Evolutionary conservation across 2,797 vertebrate genomes (phyloP).

Genomic region (Sebastes iracundus): DNA sequence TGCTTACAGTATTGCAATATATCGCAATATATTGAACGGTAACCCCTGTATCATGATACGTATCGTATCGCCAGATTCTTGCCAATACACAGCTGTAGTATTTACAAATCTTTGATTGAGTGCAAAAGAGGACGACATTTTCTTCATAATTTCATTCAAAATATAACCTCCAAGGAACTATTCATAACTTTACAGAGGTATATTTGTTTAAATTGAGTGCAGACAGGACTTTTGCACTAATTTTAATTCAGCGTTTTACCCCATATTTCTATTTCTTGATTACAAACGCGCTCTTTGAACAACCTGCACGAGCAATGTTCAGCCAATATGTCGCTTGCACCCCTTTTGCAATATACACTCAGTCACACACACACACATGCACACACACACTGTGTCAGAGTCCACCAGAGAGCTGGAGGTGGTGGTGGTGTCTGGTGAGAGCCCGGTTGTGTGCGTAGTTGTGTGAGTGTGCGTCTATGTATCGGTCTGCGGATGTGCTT

Average conservation of each 20-base stretch:
- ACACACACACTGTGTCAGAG: constrained; percentile 35
- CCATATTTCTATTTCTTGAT: background rate
- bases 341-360: background rate
- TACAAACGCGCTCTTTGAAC: background rate
- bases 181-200: background rate
- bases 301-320: background rate
- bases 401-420: constrained; percentile 62
- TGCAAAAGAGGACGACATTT: background rate
- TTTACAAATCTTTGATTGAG: background rate
- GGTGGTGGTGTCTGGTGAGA: constrained; percentile 44
- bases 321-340: background rate
- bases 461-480: background rate
- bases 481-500: background rate
- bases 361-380: background rate
- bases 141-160: background rate
- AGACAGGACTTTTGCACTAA: rapidly evolving
- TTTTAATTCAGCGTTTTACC: background rate
- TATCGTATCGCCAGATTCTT: too few relatives aligned
- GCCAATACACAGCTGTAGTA: too few relatives aligned
- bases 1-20: too few relatives aligned
- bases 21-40: too few relatives aligned
- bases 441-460: constrained; percentile 46
- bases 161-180: background rate
- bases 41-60: too few relatives aligned
- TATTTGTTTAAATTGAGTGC: background rate